Conservation (phyloP, 2,797 vertebrate species). For the Pteropus rufus region DNA sequence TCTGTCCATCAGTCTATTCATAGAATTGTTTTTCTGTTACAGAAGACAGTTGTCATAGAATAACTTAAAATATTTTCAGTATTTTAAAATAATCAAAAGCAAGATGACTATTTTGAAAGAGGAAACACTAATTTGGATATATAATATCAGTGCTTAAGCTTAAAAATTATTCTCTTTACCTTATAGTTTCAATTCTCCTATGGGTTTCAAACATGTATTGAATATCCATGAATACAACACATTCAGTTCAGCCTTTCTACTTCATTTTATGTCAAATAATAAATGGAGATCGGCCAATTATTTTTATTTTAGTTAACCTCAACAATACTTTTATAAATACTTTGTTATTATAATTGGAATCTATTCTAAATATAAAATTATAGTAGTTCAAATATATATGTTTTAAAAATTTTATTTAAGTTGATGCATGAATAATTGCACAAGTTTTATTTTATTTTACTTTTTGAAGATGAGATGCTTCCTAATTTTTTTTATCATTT, state of each 20-base stretch:
- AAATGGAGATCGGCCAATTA: background rate
- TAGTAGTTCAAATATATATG: background rate
- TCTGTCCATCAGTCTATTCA: background rate
- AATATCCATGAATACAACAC: background rate
- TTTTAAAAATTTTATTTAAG: background rate
- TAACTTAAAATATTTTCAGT: conserved; percentile 46
- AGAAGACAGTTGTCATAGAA: conserved; percentile 41
- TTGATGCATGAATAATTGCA: background rate
- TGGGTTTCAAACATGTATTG: background rate
- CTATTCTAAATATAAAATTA: background rate
- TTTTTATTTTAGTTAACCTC: conserved; percentile 2
- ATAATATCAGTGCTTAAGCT: background rate
- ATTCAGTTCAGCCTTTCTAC: background rate
- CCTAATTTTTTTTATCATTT: background rate
- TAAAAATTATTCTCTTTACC: background rate
- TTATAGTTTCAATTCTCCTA: background rate
- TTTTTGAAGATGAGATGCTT: background rate
- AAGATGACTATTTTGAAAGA: conserved; percentile 11
- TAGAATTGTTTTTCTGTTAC: conserved; percentile 34
- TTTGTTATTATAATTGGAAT: background rate
- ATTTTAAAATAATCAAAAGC: background rate
- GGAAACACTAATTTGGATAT: conserved; percentile 16
- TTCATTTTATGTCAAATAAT: background rate
- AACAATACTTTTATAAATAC: background rate
- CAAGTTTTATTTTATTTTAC: background rate